phyloP scores from a whole-genome alignment of 1,140 invertebrate genomes.

The Pogonognathellus flavescens region DNA sequence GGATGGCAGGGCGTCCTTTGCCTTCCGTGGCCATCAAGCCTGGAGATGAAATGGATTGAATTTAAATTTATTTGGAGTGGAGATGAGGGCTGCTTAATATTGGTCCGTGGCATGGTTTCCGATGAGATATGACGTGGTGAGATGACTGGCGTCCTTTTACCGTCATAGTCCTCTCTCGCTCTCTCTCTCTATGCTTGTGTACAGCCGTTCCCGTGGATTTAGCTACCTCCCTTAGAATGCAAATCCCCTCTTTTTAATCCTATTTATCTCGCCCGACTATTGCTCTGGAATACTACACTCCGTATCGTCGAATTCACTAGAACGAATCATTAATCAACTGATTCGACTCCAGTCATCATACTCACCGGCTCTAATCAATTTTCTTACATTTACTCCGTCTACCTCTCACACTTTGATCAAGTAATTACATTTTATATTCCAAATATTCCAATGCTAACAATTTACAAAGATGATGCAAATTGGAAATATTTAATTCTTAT shows the following conservation, averaged over 20 bases:
- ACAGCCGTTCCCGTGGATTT: no score
- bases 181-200: background rate
- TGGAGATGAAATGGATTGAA: conserved; percentile 62
- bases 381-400: background rate
- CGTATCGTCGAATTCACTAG: conserved; percentile 63
- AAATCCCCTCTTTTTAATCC: conserved; percentile 64
- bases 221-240: conserved; percentile 36
- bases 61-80: conserved; percentile 62
- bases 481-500: no score
- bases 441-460: no score
- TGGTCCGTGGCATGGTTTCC: conserved; percentile 19
- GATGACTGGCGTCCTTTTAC: conserved; percentile 39
- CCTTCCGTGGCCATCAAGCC: conserved; percentile 30
- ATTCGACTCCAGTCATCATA: conserved; percentile 60
- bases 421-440: no score
- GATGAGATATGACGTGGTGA: conserved; percentile 49
- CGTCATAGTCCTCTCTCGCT: background rate
- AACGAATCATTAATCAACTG: conserved; percentile 66
- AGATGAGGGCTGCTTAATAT: conserved; percentile 38
- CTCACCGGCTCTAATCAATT: conserved; percentile 53
- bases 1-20: background rate
- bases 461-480: no score
- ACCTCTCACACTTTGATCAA: no score
- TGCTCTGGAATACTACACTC: conserved; percentile 57
- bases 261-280: conserved; percentile 64